phyloP scores from a whole-genome alignment of 2,888 invertebrate genomes.

The Xanthorhoe designata region DNA sequence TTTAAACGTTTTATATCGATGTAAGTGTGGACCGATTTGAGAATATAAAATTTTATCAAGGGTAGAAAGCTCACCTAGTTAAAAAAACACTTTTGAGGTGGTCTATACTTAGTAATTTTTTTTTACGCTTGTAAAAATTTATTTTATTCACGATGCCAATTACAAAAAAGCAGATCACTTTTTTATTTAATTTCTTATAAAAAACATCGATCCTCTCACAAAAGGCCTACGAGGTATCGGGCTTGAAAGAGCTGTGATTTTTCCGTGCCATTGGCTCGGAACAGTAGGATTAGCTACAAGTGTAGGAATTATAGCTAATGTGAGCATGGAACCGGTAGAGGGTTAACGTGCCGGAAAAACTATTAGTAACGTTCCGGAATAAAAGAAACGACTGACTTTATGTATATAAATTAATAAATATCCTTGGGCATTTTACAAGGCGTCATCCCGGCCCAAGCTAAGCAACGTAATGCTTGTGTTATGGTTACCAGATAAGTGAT shows the following conservation, averaged over 20 bases:
- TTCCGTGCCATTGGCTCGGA: conserved; percentile 17
- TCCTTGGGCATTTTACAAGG: no score
- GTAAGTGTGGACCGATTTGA: no score
- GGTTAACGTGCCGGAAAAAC: background rate
- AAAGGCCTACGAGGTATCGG: conserved; percentile 6
- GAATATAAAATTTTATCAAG: no score
- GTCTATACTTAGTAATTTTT: no score
- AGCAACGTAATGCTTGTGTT: no score
- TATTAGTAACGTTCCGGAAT: background rate
- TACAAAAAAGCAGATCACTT: conserved; percentile 7
- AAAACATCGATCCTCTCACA: conserved; percentile 6
- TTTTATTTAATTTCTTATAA: conserved; percentile 4
- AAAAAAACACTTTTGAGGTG: no score
- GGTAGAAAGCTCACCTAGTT: no score
- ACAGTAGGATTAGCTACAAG: conserved; percentile 6
- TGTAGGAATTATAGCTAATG: conserved; percentile 11
- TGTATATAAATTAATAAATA: background rate
- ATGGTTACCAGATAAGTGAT: no score
- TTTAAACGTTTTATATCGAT: background rate
- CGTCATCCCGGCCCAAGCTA: no score
- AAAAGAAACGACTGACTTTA: background rate
- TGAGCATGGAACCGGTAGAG: background rate
- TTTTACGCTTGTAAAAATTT: no score
- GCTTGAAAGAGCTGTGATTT: conserved; percentile 8
- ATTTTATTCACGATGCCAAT: no score